Percentiles rank a stretch among this genome's conserved stretches.
Conservation (phyloP, 2,113 vertebrate genomes). For the Daubentonia madagascariensis region DNA sequence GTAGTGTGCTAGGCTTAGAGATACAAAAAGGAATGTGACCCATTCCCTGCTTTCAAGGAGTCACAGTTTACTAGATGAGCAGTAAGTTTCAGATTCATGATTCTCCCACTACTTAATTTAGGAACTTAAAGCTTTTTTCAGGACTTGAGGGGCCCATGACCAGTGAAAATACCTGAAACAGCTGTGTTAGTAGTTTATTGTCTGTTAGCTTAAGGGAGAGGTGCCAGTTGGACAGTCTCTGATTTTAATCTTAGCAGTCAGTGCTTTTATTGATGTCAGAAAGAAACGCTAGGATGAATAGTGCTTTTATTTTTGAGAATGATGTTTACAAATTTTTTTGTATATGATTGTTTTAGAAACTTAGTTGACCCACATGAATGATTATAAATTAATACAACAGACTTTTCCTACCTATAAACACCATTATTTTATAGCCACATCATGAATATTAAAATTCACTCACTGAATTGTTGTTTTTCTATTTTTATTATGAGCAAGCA, state of each 20-base stretch:
- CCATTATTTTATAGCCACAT: not conserved
- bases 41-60: not conserved
- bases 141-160: not conserved
- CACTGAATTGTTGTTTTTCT: not conserved
- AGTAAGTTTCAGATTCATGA: not conserved
- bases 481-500: not conserved
- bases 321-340: not conserved
- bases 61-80: not conserved
- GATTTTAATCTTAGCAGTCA: not conserved
- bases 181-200: not conserved
- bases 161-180: not conserved
- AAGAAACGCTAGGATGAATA: not conserved
- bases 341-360: not conserved
- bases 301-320: constrained; percentile 12
- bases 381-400: constrained; percentile 3
- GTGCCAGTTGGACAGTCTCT: not conserved
- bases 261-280: not conserved
- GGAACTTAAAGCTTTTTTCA: not conserved
- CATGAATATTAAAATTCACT: constrained; percentile 33
- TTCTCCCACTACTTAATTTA: not conserved
- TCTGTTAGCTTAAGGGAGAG: not conserved
- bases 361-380: not conserved
- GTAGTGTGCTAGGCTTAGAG: not conserved
- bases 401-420: not conserved
- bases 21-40: not conserved